Conservation (phyloP, 2,113 vertebrate species). For the Tor tambroides region DNA sequence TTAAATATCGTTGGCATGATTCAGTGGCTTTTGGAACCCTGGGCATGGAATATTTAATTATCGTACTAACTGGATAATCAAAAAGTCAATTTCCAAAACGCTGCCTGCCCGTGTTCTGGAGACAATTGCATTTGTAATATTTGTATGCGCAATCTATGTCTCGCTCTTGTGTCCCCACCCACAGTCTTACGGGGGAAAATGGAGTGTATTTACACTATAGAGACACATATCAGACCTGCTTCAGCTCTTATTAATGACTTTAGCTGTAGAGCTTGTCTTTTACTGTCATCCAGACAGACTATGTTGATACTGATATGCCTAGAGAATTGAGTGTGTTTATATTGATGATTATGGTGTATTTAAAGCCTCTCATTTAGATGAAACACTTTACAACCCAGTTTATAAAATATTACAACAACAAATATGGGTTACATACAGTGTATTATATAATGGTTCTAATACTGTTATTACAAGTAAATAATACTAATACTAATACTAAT, state of each 20-base stretch:
- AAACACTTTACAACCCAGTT: background rate
- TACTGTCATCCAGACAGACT: constrained; percentile 19
- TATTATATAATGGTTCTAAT: background rate
- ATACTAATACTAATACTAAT: background rate
- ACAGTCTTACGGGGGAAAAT: constrained; percentile 44
- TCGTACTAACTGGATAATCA: constrained; percentile 79
- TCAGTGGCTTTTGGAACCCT: constrained; percentile 76
- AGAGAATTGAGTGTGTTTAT: constrained; percentile 77
- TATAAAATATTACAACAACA: background rate
- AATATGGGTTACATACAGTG: background rate
- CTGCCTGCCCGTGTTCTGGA: constrained; percentile 63
- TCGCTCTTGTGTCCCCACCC: constrained; percentile 44
- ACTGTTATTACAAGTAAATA: background rate
- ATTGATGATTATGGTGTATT: constrained; percentile 77
- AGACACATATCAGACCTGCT: constrained; percentile 31
- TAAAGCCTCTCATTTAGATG: constrained; percentile 9
- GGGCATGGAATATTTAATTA: constrained; percentile 83
- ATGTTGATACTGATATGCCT: constrained; percentile 66
- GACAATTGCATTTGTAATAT: constrained; percentile 81
- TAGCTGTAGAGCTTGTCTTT: background rate
- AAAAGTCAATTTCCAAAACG: constrained; percentile 79
- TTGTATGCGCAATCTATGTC: constrained; percentile 71
- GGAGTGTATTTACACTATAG: constrained; percentile 42
- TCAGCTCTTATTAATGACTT: constrained; percentile 39
- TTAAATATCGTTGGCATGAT: constrained; percentile 75